These are phyloP conservation scores for Phaethon lepturus DNA, from an alignment of 2,113 vertebrate genomes.

Conservation along the genomic window DNA sequence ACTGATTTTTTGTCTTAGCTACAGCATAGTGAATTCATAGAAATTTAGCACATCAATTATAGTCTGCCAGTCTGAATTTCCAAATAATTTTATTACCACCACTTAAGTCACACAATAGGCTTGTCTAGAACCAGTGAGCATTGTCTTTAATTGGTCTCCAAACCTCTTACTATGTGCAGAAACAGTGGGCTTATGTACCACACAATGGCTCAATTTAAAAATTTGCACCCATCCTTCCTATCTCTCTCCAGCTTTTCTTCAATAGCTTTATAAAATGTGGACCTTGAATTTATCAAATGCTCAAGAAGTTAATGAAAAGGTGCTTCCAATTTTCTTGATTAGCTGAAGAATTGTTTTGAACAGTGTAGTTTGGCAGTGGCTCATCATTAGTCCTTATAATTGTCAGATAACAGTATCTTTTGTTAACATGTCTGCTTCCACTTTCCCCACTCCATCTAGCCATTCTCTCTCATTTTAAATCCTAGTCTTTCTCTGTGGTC, in stretches of 20 bases:
- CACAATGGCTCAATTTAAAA: background rate
- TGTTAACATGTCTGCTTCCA: background rate
- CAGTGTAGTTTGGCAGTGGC: background rate
- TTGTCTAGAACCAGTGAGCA: background rate
- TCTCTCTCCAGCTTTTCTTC: background rate
- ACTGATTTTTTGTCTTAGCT: background rate
- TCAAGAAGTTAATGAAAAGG: background rate
- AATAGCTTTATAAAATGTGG: background rate
- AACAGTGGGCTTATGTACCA: background rate
- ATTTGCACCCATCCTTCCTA: accelerated
- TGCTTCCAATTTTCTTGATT: background rate
- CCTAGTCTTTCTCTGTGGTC: background rate
- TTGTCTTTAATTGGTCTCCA: background rate
- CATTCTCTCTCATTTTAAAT: background rate
- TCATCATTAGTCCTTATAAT: background rate
- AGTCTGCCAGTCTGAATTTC: background rate
- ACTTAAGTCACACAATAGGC: background rate
- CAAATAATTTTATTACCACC: background rate
- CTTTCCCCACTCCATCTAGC: background rate
- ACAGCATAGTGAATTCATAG: background rate
- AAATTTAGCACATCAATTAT: background rate
- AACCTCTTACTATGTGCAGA: background rate
- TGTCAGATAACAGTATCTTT: background rate
- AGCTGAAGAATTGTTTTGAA: background rate
- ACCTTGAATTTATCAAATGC: background rate